These are phyloP conservation scores for Gryon sp. DNA, from an alignment of 1,140 invertebrate species.

Conservation along the genomic window DNA sequence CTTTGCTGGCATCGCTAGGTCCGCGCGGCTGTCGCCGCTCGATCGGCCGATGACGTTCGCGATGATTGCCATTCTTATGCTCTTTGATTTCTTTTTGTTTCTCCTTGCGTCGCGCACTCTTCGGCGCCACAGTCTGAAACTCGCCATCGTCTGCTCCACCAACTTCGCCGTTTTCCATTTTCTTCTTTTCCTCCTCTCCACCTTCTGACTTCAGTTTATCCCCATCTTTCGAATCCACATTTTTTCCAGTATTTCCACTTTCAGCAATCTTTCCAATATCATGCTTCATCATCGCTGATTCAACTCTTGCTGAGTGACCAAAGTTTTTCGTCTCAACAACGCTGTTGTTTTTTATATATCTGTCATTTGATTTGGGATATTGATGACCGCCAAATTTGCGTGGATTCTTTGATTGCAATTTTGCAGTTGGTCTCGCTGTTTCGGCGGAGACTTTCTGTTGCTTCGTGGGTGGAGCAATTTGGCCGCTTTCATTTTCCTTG, in stretches of 20 bases:
- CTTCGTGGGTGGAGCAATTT: slow-evolving; percentile 32
- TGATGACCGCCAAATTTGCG: background rate
- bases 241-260: no score
- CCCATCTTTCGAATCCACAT: slow-evolving; percentile 2
- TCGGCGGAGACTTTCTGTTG: slow-evolving; percentile 51
- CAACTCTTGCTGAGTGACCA: no score
- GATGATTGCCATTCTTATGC: slow-evolving; percentile 53
- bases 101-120: slow-evolving; percentile 76
- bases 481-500: slow-evolving; percentile 78
- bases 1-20: slow-evolving; percentile 67
- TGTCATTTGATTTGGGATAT: background rate
- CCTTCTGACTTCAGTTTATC: slow-evolving; percentile 19
- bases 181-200: slow-evolving; percentile 25
- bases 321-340: no score
- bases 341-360: no score
- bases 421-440: slow-evolving; percentile 8
- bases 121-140: slow-evolving; percentile 76
- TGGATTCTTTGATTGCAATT: slow-evolving; percentile 5
- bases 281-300: no score
- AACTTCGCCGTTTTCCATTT: slow-evolving; percentile 67
- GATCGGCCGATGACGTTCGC: slow-evolving; percentile 64
- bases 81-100: slow-evolving; percentile 68
- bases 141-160: slow-evolving; percentile 70
- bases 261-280: no score
- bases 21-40: slow-evolving; percentile 66